Conservation (phyloP, 2,888 invertebrate species). For the Dasysyrphus albostriatus region DNA sequence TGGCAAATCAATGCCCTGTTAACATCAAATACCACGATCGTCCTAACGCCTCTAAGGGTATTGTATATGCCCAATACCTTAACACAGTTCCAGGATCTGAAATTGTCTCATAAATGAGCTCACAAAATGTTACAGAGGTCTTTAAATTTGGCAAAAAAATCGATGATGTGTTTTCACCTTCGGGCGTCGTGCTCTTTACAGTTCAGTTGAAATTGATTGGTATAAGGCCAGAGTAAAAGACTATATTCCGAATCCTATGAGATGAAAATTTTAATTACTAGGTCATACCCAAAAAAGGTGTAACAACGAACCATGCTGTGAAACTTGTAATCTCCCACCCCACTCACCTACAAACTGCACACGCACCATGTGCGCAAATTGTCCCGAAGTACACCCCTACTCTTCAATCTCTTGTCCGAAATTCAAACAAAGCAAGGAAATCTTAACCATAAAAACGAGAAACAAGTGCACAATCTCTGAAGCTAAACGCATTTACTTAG, state of each 20-base stretch:
- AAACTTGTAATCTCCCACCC: background rate
- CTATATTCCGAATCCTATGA: background rate
- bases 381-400: background rate
- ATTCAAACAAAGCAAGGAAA: constrained; percentile 27
- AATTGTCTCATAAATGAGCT: background rate
- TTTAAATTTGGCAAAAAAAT: background rate
- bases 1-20: constrained; percentile 2
- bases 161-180: background rate
- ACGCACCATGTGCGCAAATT: constrained; percentile 11
- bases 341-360: constrained; percentile 1
- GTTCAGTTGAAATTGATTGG: background rate
- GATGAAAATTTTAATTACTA: background rate
- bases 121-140: background rate
- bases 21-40: background rate
- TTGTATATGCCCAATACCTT: background rate
- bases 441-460: constrained; percentile 9
- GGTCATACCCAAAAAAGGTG: constrained; percentile 35
- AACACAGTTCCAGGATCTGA: background rate
- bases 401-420: constrained; percentile 8
- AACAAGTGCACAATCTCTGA: constrained; percentile 3
- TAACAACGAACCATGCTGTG: background rate
- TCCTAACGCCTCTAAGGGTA: background rate
- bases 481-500: constrained; percentile 2
- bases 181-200: constrained; percentile 10
- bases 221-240: constrained; percentile 1